Conservation (phyloP, 2,888 invertebrate genomes). For the Hypselothyrea guttata region DNA sequence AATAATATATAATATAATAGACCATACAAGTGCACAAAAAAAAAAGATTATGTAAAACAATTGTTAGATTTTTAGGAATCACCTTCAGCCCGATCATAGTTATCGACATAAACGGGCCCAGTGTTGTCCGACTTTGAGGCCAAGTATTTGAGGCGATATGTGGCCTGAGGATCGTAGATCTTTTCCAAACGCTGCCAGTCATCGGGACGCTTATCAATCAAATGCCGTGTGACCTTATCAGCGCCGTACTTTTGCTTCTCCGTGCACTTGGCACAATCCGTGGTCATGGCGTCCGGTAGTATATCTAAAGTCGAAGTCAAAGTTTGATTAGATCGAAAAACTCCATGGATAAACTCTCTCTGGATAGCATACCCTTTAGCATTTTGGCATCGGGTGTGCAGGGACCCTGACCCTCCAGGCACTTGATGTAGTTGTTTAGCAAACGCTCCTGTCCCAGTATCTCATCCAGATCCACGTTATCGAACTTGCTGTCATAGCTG, state of each 20-base stretch:
- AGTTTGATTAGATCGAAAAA: not conserved
- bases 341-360: too few relatives aligned
- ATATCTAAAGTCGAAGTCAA: constrained; percentile 83
- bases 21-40: too few relatives aligned
- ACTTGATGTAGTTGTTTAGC: constrained; percentile 86
- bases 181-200: constrained; percentile 85
- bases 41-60: too few relatives aligned
- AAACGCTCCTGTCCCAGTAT: constrained; percentile 86
- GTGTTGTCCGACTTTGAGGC: constrained; percentile 77
- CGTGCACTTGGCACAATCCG: constrained; percentile 87
- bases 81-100: constrained; percentile 14
- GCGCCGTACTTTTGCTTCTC: constrained; percentile 86
- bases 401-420: constrained; percentile 85
- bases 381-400: constrained; percentile 88
- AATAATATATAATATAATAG: too few relatives aligned
- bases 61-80: constrained; percentile 13
- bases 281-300: constrained; percentile 87
- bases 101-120: not conserved
- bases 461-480: constrained; percentile 87
- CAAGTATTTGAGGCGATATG: constrained; percentile 85
- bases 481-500: constrained; percentile 86
- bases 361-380: constrained; percentile 85
- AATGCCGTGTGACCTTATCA: constrained; percentile 85
- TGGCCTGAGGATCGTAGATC: constrained; percentile 86
- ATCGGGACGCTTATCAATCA: constrained; percentile 83